Evolutionary conservation across 2,797 vertebrate species (phyloP).

Genomic region (Gymnocypris eckloni): DNA sequence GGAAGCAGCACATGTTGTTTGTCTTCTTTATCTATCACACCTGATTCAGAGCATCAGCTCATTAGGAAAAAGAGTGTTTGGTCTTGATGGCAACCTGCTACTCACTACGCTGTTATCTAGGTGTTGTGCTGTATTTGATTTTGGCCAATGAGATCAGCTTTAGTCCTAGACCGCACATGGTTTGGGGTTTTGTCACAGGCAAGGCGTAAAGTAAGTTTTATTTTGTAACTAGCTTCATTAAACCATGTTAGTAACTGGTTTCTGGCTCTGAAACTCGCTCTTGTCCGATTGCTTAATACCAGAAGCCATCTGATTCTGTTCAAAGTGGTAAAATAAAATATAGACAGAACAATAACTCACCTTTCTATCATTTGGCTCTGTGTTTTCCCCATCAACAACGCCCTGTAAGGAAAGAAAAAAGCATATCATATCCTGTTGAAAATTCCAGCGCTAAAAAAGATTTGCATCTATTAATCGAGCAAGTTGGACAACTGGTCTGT

Average conservation of each 20-base stretch:
- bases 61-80: neutral
- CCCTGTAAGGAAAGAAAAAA: constrained; percentile 76
- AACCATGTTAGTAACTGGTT: neutral
- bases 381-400: constrained; percentile 85
- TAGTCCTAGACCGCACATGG: neutral
- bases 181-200: neutral
- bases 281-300: neutral
- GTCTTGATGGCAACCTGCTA: neutral
- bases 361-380: constrained; percentile 92
- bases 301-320: neutral
- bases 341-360: constrained; percentile 73
- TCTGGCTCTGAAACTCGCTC: neutral
- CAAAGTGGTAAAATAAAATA: neutral
- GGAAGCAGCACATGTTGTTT: neutral
- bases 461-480: neutral
- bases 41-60: neutral
- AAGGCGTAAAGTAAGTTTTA: too few relatives aligned
- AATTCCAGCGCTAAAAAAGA: neutral
- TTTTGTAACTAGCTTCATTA: neutral
- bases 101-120: neutral
- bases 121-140: neutral
- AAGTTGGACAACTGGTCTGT: neutral
- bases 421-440: neutral
- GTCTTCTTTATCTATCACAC: neutral
- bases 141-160: neutral